Conservation (phyloP, 1,140 invertebrate species). For the Holotrichia oblita region DNA sequence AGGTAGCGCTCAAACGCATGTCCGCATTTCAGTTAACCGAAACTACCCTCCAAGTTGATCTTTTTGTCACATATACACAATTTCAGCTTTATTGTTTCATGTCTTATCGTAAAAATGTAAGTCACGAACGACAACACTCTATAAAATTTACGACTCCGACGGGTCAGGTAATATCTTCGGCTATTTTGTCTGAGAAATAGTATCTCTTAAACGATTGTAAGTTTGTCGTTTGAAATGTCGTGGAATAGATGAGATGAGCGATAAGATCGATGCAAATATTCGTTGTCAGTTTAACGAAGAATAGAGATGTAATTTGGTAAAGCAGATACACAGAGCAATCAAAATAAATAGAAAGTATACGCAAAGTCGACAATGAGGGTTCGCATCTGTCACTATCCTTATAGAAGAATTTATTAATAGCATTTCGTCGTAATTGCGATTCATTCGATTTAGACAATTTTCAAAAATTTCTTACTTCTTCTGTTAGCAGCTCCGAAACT, state of each 20-base stretch:
- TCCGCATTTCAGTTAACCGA: slow-evolving; percentile 1
- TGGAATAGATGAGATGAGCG: neutral
- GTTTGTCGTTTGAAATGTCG: neutral
- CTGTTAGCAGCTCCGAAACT: no score
- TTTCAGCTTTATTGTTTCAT: slow-evolving; percentile 36
- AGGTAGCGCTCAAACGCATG: slow-evolving; percentile 13
- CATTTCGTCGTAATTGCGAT: no score
- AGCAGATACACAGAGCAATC: no score
- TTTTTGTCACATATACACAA: neutral
- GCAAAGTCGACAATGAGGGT: no score
- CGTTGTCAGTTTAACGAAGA: no score
- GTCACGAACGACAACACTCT: slow-evolving; percentile 24
- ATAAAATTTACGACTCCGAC: slow-evolving; percentile 22
- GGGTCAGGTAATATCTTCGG: neutral
- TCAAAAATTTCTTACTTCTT: no score
- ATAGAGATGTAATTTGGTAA: no score
- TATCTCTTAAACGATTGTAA: neutral
- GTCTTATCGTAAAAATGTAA: slow-evolving; percentile 37
- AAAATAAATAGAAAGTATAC: no score
- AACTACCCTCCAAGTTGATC: slow-evolving; percentile 31
- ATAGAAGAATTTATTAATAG: no score
- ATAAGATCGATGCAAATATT: neutral
- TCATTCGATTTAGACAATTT: no score
- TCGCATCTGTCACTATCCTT: no score
- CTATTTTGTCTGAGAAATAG: slow-evolving; percentile 17